Evolutionary conservation across 2,888 invertebrate genomes (phyloP), one percentile per base, ranked within the genome.

Genomic region (Noctuana brunneofusca): DNA sequence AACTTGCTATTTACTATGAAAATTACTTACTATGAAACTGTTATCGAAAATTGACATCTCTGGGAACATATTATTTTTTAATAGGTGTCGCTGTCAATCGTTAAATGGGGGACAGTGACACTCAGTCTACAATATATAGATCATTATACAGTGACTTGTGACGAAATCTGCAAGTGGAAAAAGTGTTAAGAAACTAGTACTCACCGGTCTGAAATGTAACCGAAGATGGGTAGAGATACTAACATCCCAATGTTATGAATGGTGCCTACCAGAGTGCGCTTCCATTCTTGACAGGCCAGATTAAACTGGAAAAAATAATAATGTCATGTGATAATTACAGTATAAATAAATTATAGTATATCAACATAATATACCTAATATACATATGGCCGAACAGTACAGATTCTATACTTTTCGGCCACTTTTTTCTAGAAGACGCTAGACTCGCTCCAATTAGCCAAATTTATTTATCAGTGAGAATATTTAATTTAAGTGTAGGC

Each of bases 241-340:
- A 96, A 92, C 86, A 95, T 95, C 53, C 95, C 96, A 66, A 94
- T 80, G 80, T 95, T 95, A 81, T 95, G 95, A 18, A 96, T 84
- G 22, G 96, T 95, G 22, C 96, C 96, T 62, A 96, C 94, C 74
- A 96, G 79, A 0, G 96, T 93, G 62, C 96, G 86, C 84, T 95
- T 95, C 96, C 96, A 96, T 92, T 89, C 92, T 64, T 94, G 93
- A 38, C 92, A 92, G 8, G 89, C 89, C 68, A 92, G 74, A 68
- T 85, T 80, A 70, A 91, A 89, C 92, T 92, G 83, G 0, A 81
- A 82, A 50, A 3, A 24, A 24, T 8, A 41, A 16, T 9, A 32
- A 5, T 27, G 12, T 2, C 32, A 32, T 11, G 9, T 12, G 32
- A 32, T 12, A 32, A 32, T 2, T 14, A 1, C n/a, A n/a, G n/a